Evolutionary conservation across 1,140 invertebrate genomes (phyloP).

Genomic region (Drosophila ananassae): DNA sequence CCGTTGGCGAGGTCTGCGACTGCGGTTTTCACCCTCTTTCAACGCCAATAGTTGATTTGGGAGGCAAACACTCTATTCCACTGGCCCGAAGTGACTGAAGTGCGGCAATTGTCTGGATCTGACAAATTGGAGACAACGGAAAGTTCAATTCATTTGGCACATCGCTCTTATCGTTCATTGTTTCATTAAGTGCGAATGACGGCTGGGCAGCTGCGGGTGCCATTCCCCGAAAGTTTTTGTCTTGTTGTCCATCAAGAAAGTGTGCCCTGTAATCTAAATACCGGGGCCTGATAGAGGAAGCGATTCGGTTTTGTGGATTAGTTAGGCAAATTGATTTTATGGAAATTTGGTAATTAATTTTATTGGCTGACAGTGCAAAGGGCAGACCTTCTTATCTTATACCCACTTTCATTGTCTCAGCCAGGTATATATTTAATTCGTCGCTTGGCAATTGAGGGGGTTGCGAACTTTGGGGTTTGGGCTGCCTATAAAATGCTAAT

Average conservation of each 20-base stretch:
- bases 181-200: conserved; percentile 40
- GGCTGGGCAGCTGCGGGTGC: conserved; percentile 1
- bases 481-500: conserved; percentile 28
- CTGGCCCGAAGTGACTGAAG: conserved; percentile 23
- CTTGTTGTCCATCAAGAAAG: conserved; percentile 6
- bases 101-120: conserved; percentile 34
- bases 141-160: conserved; percentile 48
- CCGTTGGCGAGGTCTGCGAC: conserved; percentile 16
- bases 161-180: conserved; percentile 45
- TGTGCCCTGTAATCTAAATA: conserved; percentile 23
- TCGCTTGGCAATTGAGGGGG: conserved; percentile 21
- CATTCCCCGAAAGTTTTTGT: conserved; percentile 16
- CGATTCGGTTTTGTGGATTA: conserved; percentile 19
- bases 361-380: conserved; percentile 15
- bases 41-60: conserved; percentile 17
- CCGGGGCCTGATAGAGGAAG: conserved; percentile 12
- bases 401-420: background rate
- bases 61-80: conserved; percentile 31
- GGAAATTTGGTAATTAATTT: conserved; percentile 44
- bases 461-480: conserved; percentile 43
- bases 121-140: conserved; percentile 49
- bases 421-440: conserved; percentile 30
- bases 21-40: conserved; percentile 17
- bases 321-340: conserved; percentile 44
- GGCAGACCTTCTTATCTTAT: background rate